Evolutionary conservation across 2,888 invertebrate species (phyloP).

Genomic region (Meiosimyza platycephala): DNA sequence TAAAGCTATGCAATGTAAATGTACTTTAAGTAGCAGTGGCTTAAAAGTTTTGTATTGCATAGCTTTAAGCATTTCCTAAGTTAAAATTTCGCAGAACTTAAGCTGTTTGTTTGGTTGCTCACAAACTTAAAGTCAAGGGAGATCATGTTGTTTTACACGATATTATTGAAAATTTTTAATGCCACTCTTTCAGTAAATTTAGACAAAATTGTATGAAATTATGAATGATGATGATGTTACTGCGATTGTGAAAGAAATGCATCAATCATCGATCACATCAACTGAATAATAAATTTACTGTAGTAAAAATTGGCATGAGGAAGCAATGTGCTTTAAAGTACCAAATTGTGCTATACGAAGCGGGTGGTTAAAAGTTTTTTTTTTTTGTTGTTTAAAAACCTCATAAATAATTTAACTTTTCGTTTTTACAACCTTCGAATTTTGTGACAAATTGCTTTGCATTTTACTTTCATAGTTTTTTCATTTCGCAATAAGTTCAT

Average conservation of each 20-base stretch:
- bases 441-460: conserved; percentile 9
- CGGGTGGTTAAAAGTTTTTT: too few species aligned
- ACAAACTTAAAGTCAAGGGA: not conserved
- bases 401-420: not conserved
- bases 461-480: not conserved
- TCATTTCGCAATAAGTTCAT: not conserved
- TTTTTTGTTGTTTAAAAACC: not conserved
- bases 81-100: too few species aligned
- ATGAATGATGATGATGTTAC: not conserved
- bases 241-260: conserved; percentile 5
- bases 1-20: too few species aligned
- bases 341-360: too few species aligned
- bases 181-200: not conserved
- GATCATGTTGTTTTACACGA: not conserved
- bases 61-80: too few species aligned
- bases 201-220: not conserved
- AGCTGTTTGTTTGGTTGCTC: not conserved
- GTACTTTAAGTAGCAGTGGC: too few species aligned
- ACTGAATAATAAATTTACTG: too few species aligned
- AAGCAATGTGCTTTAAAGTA: too few species aligned
- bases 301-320: too few species aligned
- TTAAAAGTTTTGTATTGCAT: too few species aligned
- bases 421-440: not conserved
- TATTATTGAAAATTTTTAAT: not conserved
- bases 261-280: conserved; percentile 16